phyloP scores from a whole-genome alignment of 1,140 invertebrate species.

The Lucilia cuprina region DNA sequence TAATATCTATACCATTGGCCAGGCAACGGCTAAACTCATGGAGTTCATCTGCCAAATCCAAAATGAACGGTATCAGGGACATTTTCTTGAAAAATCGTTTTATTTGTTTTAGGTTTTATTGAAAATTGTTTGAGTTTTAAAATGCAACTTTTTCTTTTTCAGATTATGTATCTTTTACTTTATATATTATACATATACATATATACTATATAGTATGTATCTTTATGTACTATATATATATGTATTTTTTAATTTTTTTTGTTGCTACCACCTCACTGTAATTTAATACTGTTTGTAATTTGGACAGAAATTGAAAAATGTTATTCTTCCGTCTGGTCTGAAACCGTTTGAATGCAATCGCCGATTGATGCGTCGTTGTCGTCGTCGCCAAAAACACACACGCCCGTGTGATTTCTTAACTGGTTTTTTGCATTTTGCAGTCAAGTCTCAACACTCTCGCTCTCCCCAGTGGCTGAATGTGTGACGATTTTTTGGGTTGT shows the following conservation, averaged over 20 bases:
- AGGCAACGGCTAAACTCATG: slow-evolving; percentile 55
- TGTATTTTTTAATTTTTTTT: not conserved
- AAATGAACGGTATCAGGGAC: slow-evolving; percentile 60
- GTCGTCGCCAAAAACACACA: slow-evolving; percentile 35
- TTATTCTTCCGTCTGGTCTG: slow-evolving; percentile 30
- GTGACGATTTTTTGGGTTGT: slow-evolving; percentile 47
- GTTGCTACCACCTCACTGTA: not conserved
- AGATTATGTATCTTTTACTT: not conserved
- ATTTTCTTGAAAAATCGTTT: slow-evolving; percentile 39
- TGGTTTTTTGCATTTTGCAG: slow-evolving; percentile 46
- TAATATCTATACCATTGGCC: slow-evolving; percentile 49
- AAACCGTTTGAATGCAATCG: slow-evolving; percentile 40
- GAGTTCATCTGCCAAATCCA: slow-evolving; percentile 59
- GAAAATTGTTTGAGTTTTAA: not conserved
- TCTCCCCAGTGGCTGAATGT: slow-evolving; percentile 26
- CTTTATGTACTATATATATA: too few species aligned
- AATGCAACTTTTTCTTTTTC: not conserved
- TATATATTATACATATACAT: not conserved
- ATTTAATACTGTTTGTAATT: not conserved
- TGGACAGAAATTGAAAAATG: slow-evolving; percentile 2
- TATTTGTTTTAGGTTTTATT: not conserved
- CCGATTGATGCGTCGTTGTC: slow-evolving; percentile 29
- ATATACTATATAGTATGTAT: not conserved
- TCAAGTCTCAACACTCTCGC: not conserved
- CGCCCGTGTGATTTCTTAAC: slow-evolving; percentile 56